Percentiles rank a stretch among this genome's conserved stretches.
These are phyloP conservation scores for Chaetogeoica ovagalla DNA, from an alignment of 2,888 invertebrate genomes.

Conservation along the genomic window DNA sequence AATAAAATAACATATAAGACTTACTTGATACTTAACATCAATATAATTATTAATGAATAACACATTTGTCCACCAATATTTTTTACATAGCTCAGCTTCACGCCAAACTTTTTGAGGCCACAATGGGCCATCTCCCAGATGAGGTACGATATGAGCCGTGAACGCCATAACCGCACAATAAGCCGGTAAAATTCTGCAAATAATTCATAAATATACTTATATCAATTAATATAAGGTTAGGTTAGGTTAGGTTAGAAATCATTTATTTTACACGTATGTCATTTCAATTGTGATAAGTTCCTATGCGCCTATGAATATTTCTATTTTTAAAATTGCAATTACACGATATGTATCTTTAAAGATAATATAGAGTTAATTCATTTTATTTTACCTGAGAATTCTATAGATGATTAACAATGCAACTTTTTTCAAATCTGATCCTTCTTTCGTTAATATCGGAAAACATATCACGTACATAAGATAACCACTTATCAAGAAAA, in stretches of 20 bases:
- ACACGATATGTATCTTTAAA: neutral
- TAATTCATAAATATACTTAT: neutral
- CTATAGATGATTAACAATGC: neutral
- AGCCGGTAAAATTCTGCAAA: conserved; percentile 49
- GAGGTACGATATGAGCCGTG: conserved; percentile 37
- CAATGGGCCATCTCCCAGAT: conserved; percentile 55
- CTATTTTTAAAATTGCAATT: too few species aligned
- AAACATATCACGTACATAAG: neutral
- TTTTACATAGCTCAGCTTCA: conserved; percentile 55
- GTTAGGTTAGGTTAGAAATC: too few species aligned
- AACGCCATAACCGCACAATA: conserved; percentile 39
- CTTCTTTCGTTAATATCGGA: neutral
- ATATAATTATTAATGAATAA: conserved; percentile 56
- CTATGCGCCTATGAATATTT: too few species aligned
- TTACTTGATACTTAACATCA: conserved; percentile 55
- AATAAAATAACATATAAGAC: neutral
- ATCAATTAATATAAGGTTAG: neutral
- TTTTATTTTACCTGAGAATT: conserved; percentile 6
- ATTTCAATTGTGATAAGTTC: neutral
- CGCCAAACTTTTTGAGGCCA: conserved; percentile 54
- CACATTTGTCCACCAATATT: conserved; percentile 56
- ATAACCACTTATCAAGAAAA: conserved; percentile 31
- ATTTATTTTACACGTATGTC: neutral
- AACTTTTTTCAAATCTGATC: conserved; percentile 15
- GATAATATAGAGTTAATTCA: neutral